phyloP scores from a whole-genome alignment of 2,113 vertebrate species.

The Sarotherodon lohbergeri region DNA sequence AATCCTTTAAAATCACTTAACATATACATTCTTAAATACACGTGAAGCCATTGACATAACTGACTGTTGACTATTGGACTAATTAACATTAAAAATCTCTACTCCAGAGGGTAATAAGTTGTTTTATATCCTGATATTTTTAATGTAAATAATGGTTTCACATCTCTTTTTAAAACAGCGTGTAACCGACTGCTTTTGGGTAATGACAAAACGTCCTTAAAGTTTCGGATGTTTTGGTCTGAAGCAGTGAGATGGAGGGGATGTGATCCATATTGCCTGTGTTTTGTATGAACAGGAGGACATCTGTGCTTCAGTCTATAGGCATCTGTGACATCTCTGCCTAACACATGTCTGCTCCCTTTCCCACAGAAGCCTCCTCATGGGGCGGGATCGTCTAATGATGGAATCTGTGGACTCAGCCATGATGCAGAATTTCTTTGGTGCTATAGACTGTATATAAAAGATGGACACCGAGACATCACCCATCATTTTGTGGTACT shows the following conservation, averaged over 20 bases:
- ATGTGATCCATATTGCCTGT: slow-evolving; percentile 20
- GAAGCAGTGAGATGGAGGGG: background rate
- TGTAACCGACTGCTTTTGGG: background rate
- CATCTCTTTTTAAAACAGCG: fast-evolving
- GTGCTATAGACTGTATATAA: background rate
- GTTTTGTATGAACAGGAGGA: slow-evolving; percentile 4
- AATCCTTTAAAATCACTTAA: background rate
- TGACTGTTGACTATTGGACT: no score
- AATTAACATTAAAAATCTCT: background rate
- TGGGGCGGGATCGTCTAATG: background rate
- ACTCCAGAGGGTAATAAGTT: background rate
- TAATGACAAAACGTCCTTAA: background rate
- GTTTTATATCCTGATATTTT: background rate
- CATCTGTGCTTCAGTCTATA: slow-evolving; percentile 26
- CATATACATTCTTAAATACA: background rate
- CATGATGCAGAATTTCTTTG: background rate
- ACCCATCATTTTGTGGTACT: background rate
- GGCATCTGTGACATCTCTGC: slow-evolving; percentile 38
- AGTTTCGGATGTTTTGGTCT: background rate
- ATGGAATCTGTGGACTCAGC: background rate
- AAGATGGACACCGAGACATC: background rate
- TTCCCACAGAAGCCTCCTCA: background rate
- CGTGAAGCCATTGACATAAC: background rate
- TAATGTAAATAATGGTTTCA: background rate
- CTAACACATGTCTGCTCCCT: slow-evolving; percentile 35